A percentile compares a stretch with the other conserved stretches of the same genome.
phyloP scores from a whole-genome alignment of 1,140 invertebrate species.

The Prorops nasuta region DNA sequence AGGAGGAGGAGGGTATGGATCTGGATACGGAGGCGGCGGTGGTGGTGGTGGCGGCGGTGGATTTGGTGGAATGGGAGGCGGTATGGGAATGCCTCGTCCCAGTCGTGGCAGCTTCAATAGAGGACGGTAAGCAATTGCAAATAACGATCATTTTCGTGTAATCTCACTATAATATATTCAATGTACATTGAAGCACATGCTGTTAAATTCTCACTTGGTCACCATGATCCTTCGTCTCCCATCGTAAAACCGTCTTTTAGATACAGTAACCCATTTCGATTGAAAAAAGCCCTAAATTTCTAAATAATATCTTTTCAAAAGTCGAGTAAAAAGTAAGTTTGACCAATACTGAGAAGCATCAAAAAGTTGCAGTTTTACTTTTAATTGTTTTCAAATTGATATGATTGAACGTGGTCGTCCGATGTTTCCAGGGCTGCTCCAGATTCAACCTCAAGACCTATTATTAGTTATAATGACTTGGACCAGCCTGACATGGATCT shows the following conservation, averaged over 20 bases:
- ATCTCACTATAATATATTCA: not conserved
- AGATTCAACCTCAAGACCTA: constrained; percentile 64
- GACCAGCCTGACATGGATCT: constrained; percentile 76
- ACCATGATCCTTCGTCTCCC: too few species aligned
- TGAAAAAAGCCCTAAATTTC: too few species aligned
- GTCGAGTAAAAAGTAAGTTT: too few species aligned
- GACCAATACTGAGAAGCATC: too few species aligned
- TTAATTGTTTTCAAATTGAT: too few species aligned
- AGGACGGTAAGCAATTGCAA: constrained; percentile 56
- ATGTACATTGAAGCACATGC: too few species aligned
- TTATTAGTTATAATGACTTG: constrained; percentile 81
- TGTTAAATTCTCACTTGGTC: too few species aligned
- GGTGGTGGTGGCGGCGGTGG: constrained; percentile 49
- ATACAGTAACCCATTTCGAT: too few species aligned
- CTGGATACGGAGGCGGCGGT: constrained; percentile 40
- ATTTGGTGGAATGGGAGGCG: constrained; percentile 53
- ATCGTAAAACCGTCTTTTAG: too few species aligned
- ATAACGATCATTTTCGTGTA: not conserved
- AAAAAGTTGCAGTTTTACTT: too few species aligned
- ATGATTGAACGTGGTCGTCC: constrained; percentile 13
- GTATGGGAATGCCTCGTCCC: constrained; percentile 47
- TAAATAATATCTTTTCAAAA: too few species aligned
- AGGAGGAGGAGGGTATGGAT: constrained; percentile 40
- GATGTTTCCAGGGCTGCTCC: constrained; percentile 59
- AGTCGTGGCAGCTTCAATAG: constrained; percentile 56